A percentile compares a stretch with the other conserved stretches of the same genome.
phyloP scores from a whole-genome alignment of 2,797 vertebrate species.

The Dendrocincla fuliginosa region DNA sequence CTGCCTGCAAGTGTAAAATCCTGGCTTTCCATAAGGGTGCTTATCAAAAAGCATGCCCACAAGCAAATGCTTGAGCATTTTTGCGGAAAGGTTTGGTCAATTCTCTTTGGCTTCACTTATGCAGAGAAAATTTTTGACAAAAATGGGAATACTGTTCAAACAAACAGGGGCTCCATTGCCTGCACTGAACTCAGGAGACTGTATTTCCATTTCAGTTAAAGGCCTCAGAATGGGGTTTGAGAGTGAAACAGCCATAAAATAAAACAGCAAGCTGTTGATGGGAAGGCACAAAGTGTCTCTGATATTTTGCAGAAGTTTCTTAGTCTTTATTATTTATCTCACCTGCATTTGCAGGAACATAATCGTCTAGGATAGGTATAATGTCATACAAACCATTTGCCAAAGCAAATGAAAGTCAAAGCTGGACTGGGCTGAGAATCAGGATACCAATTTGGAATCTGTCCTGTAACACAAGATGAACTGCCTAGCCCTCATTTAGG shows the following conservation, averaged over 20 bases:
- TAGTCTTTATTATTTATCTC: background rate
- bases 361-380: background rate
- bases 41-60: background rate
- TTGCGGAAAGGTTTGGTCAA: background rate
- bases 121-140: background rate
- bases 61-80: background rate
- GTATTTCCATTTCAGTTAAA: background rate
- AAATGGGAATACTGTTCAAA: background rate
- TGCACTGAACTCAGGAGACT: background rate
- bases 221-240: background rate
- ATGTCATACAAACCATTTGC: background rate
- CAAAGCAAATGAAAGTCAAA: background rate
- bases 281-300: background rate
- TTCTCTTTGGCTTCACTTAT: background rate
- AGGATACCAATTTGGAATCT: background rate
- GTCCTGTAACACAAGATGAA: background rate
- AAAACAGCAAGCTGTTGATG: background rate
- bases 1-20: conserved; percentile 11
- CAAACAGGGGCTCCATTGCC: background rate
- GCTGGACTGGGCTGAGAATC: background rate
- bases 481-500: background rate
- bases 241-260: background rate
- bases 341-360: background rate
- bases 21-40: background rate
- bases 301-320: background rate